phyloP scores from a whole-genome alignment of 2,113 vertebrate species.

The Protobothrops mucrosquamatus region DNA sequence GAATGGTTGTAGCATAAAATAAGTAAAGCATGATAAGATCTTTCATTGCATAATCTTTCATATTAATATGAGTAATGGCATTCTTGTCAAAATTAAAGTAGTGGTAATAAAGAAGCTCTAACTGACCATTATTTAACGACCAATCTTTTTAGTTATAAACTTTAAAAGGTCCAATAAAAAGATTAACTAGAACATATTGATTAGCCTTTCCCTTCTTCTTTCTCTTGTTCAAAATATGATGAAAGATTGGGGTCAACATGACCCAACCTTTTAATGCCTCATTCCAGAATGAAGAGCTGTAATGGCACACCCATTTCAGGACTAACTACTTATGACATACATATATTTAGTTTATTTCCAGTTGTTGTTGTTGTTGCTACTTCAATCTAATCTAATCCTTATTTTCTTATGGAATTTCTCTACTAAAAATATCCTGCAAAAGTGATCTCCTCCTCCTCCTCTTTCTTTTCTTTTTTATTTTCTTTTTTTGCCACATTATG shows the following conservation, averaged over 20 bases:
- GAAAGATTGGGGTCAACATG: not conserved
- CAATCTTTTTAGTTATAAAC: not conserved
- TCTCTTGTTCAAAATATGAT: not conserved
- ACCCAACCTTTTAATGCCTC: not conserved
- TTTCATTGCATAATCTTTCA: not conserved
- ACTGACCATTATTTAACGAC: not conserved
- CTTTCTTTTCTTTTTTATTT: too few species aligned
- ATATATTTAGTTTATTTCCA: not conserved
- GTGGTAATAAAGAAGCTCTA: not conserved
- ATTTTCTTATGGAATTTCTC: not conserved
- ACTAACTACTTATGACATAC: too few species aligned
- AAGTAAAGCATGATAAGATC: slow-evolving; percentile 7
- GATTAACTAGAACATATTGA: not conserved
- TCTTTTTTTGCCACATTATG: not conserved
- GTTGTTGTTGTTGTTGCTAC: not conserved
- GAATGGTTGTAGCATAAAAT: slow-evolving; percentile 39
- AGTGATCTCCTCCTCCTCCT: not conserved
- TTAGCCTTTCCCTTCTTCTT: not conserved
- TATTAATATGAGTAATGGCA: not conserved
- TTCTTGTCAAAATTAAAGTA: not conserved
- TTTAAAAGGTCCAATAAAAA: not conserved
- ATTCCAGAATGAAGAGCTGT: not conserved
- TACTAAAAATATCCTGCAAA: not conserved
- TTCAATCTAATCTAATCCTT: not conserved
- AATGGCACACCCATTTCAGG: not conserved